These are phyloP conservation scores for Limnothrissa miodon DNA, from an alignment of 2,113 vertebrate genomes.

Conservation along the genomic window DNA sequence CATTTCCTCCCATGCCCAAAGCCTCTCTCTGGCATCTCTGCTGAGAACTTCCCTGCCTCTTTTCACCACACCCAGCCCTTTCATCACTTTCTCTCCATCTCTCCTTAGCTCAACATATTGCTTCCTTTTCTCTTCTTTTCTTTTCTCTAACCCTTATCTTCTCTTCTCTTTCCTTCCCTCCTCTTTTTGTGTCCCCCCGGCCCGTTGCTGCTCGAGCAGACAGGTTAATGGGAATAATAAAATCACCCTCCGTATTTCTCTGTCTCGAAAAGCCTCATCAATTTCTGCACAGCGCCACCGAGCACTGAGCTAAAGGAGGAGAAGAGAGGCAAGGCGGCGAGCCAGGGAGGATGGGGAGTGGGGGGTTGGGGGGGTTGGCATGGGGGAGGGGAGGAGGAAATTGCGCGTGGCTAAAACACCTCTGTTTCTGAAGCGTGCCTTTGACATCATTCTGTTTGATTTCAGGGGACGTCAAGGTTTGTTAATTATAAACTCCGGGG, in stretches of 20 bases:
- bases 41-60: background rate
- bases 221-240: conserved; percentile 85
- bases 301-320: conserved; percentile 42
- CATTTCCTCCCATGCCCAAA: no score
- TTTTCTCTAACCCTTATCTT: background rate
- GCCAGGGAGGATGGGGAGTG: background rate
- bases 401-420: conserved; percentile 72
- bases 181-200: conserved; percentile 51
- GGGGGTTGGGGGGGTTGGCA: background rate
- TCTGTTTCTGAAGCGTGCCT: conserved; percentile 58
- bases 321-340: conserved; percentile 7
- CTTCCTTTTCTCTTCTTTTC: background rate
- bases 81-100: background rate
- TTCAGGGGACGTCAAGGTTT: conserved; percentile 59
- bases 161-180: conserved; percentile 37
- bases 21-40: no score
- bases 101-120: no score
- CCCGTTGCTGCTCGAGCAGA: conserved; percentile 54
- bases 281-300: conserved; percentile 70
- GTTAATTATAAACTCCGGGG: conserved; percentile 70
- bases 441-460: conserved; percentile 59
- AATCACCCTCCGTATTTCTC: conserved; percentile 89
- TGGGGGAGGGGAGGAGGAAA: conserved; percentile 32
- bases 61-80: background rate
- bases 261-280: conserved; percentile 75